Evolutionary conservation across 2,797 vertebrate species (phyloP).

Genomic region (Gila robusta): DNA sequence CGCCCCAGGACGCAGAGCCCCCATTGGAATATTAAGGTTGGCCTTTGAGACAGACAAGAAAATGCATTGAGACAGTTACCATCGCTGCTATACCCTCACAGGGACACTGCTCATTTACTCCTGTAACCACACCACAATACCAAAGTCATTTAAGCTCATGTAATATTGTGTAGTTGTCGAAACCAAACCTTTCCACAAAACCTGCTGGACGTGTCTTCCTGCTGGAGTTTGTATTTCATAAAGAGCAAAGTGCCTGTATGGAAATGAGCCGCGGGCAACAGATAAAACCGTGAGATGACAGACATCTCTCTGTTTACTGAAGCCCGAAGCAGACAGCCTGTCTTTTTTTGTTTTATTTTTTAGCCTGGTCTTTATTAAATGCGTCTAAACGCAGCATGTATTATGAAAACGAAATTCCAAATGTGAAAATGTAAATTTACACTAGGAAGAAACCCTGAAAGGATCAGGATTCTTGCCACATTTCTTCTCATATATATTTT

Average conservation of each 20-base stretch:
- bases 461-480: neutral
- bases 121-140: slow-evolving; percentile 1
- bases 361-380: slow-evolving; percentile 24
- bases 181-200: slow-evolving; percentile 60
- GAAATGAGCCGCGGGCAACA: slow-evolving; percentile 62
- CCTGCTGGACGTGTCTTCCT: slow-evolving; percentile 62
- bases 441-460: neutral
- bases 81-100: slow-evolving; percentile 8
- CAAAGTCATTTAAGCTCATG: slow-evolving; percentile 27
- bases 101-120: neutral
- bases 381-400: neutral
- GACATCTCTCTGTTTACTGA: slow-evolving; percentile 9
- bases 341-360: neutral
- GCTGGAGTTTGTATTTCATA: slow-evolving; percentile 62
- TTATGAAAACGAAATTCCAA: slow-evolving; percentile 10
- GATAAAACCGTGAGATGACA: slow-evolving; percentile 38
- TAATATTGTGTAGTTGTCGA: neutral
- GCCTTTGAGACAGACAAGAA: slow-evolving; percentile 82
- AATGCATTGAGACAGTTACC: slow-evolving; percentile 66
- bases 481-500: neutral
- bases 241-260: slow-evolving; percentile 66
- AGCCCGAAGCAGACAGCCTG: neutral
- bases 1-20: slow-evolving; percentile 94
- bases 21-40: slow-evolving; percentile 99
- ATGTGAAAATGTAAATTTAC: slow-evolving; percentile 22